Base-by-base conservation (phyloP, 2,113 vertebrate species). In the Calonectris borealis region DNA sequence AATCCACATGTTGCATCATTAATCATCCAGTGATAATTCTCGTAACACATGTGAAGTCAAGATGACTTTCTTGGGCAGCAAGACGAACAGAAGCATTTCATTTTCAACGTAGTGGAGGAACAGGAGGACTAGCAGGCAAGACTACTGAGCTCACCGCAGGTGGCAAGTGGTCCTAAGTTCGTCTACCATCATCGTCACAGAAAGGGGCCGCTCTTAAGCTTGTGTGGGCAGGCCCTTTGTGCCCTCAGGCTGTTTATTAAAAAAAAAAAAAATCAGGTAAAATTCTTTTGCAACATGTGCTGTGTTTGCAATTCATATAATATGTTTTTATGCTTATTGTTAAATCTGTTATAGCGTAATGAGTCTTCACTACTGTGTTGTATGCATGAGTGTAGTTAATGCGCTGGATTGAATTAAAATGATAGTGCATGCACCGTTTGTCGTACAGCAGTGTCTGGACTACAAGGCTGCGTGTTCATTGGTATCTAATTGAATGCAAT, bases 211-310 rank as follows among this genome's bases (percentile, higher is more conserved):
- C 24, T 48, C 31, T 69, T 78, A 88, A 71, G 19, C 49, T 55
- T 83, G 81, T 83, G 24, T 75, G 78, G 42, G 62, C 78, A 77
- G 25, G 26, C 36, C 14, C 65, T 83, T 86, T 77, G 42, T 79
- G 19, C 46, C 58, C 70, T 86, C 82, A 68, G 52, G 55, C 91
- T 70, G 49, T 94, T 69, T 70, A 40, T 83, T 78, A 55, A 49
- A 61, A 61, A 70, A 70, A 46, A 61, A 34, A 60, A 20, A 48
- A 83, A 90, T 49, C 94, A 96, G 96, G 96, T 97, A 97, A 97
- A 90, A 92, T 86, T 80, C 22, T 83, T 93, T 83, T 93, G 60
- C 55, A 88, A 66, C 13, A 51, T 20, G 3, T 88, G 32, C 75
- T 32, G 44, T 92, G 49, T 88, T 96, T 92, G 36, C 61, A 70